Evolutionary conservation across 2,888 invertebrate species (phyloP).

Genomic region (Holacanthella duospinosa): DNA sequence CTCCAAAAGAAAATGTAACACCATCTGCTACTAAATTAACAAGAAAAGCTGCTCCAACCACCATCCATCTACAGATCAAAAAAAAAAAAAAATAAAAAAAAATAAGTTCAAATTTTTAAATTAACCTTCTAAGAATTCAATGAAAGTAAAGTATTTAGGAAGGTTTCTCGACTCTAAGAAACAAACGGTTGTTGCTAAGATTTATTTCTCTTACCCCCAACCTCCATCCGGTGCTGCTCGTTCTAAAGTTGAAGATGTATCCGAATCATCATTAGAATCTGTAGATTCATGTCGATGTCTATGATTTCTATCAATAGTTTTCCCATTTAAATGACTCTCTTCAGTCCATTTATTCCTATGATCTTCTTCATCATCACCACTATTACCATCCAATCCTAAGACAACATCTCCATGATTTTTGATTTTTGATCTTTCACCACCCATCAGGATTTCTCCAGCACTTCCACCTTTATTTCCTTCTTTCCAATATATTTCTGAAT

Average conservation of each 20-base stretch:
- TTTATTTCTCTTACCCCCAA: constrained; percentile 28
- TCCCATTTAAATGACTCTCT: not conserved
- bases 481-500: not conserved
- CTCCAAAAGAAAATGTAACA: constrained; percentile 82
- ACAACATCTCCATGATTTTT: not conserved
- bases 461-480: not conserved
- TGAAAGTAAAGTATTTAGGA: not conserved
- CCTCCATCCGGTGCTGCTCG: constrained; percentile 36
- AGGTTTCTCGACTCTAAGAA: not conserved
- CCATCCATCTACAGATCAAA: constrained; percentile 70
- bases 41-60: constrained; percentile 77
- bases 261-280: constrained; percentile 28
- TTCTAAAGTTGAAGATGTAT: constrained; percentile 33
- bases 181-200: not conserved
- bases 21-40: constrained; percentile 86
- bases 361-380: not conserved
- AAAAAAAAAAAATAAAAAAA: too few relatives aligned
- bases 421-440: not conserved
- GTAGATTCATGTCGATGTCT: constrained; percentile 33
- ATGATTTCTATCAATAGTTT: not conserved
- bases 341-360: not conserved
- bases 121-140: too few relatives aligned
- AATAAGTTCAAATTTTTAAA: not conserved
- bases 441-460: not conserved
- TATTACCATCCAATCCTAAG: too few relatives aligned